Conservation (phyloP, 2,797 vertebrate species). For the Cryptoblepharus egeriae region DNA sequence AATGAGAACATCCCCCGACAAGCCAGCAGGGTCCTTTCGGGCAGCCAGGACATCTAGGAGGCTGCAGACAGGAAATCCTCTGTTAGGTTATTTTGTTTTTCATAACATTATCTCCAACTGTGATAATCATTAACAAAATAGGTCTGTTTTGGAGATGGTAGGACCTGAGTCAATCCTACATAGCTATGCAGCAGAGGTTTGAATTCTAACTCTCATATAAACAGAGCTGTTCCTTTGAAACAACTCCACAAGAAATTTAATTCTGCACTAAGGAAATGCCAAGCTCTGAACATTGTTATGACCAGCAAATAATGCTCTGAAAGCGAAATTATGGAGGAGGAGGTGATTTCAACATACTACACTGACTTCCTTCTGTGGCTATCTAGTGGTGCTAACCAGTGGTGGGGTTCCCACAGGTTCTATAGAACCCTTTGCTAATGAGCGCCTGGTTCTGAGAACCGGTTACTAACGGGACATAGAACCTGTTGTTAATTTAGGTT, state of each 20-base stretch:
- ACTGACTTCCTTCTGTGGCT: not conserved
- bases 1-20: slow-evolving; percentile 86
- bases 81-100: slow-evolving; percentile 48
- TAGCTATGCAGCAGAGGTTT: not conserved
- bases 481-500: no score
- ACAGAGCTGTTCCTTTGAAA: not conserved
- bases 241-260: not conserved
- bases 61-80: slow-evolving; percentile 68
- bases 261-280: not conserved
- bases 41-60: slow-evolving; percentile 86
- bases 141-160: not conserved
- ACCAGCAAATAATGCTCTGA: not conserved
- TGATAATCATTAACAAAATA: not conserved
- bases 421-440: no score
- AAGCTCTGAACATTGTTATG: not conserved
- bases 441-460: no score
- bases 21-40: slow-evolving; percentile 84
- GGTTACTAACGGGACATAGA: no score
- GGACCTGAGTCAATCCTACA: not conserved
- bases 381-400: not conserved
- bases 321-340: not conserved
- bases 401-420: no score
- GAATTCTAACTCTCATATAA: not conserved
- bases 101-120: not conserved
- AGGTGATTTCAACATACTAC: not conserved